Evolutionary conservation across 2,888 invertebrate genomes (phyloP).

Genomic region (Muschampia plurimacula): DNA sequence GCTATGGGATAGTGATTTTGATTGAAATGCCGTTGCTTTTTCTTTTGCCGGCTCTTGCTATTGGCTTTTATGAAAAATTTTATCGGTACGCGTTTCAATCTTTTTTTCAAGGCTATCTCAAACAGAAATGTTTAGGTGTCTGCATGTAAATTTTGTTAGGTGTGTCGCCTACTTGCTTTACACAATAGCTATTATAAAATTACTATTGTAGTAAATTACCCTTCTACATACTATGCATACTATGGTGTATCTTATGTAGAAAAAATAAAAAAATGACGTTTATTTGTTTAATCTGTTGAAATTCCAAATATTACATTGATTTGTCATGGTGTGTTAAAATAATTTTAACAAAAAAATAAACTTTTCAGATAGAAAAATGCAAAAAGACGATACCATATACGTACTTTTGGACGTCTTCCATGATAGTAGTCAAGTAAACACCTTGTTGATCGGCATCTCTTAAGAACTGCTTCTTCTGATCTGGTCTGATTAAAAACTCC

Average conservation of each 20-base stretch:
- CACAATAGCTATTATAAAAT: too few species aligned
- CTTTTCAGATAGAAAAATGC: background rate
- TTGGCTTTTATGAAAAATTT: background rate
- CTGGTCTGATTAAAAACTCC: slow-evolving; percentile 65
- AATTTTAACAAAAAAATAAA: too few species aligned
- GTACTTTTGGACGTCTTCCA: slow-evolving; percentile 68
- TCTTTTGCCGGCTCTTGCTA: background rate
- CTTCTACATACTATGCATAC: too few species aligned
- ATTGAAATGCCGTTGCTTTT: slow-evolving; percentile 28
- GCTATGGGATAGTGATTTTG: slow-evolving; percentile 30
- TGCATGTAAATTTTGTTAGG: background rate
- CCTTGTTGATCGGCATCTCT: slow-evolving; percentile 50
- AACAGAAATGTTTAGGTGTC: background rate
- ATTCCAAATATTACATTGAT: too few species aligned
- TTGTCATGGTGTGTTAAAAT: too few species aligned
- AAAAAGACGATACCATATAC: slow-evolving; percentile 2
- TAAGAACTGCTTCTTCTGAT: slow-evolving; percentile 51
- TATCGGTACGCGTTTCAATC: slow-evolving; percentile 3
- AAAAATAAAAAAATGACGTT: too few species aligned
- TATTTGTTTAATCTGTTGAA: too few species aligned
- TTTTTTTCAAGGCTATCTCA: background rate
- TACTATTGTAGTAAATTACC: too few species aligned
- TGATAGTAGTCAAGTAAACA: slow-evolving; percentile 59
- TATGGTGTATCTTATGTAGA: too few species aligned
- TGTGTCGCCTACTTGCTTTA: too few species aligned